Percentiles rank a stretch among this genome's conserved stretches.
phyloP scores from a whole-genome alignment of 2,888 invertebrate genomes.

The Mythimna loreyi region DNA sequence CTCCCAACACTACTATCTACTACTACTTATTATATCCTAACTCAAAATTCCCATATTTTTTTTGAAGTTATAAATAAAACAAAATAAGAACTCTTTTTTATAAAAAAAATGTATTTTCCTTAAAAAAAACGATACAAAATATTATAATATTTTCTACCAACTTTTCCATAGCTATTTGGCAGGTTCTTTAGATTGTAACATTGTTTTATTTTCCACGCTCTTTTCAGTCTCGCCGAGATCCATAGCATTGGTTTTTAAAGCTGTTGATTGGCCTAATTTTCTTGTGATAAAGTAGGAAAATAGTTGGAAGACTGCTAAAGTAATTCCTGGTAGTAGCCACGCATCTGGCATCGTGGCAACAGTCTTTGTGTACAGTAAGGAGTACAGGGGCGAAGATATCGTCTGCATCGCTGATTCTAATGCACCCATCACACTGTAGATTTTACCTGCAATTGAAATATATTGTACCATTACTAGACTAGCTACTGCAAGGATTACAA shows the following conservation, averaged over 20 bases:
- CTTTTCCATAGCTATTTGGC: constrained; percentile 11
- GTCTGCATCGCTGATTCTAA: constrained; percentile 87
- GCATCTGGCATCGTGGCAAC: constrained; percentile 82
- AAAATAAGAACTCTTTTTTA: background rate
- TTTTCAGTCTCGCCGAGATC: constrained; percentile 57
- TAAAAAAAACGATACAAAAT: constrained; percentile 29
- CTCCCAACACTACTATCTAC: no score
- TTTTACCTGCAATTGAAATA: constrained; percentile 81
- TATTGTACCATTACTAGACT: no score
- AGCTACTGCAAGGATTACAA: no score
- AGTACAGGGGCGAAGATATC: constrained; percentile 83
- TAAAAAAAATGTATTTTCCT: constrained; percentile 36
- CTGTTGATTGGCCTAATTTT: constrained; percentile 63
- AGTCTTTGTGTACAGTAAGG: constrained; percentile 84
- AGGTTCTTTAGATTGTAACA: constrained; percentile 45
- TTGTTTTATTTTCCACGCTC: constrained; percentile 51
- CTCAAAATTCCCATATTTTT: no score
- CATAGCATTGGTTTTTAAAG: constrained; percentile 46
- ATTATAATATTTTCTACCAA: constrained; percentile 20
- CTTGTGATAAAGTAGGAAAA: constrained; percentile 79
- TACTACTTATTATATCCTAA: no score
- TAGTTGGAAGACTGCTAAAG: constrained; percentile 78
- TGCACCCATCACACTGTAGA: constrained; percentile 87
- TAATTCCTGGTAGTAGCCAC: constrained; percentile 84
- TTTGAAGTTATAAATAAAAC: no score